phyloP scores from a whole-genome alignment of 2,113 vertebrate species.

The Deroptyus accipitrinus region DNA sequence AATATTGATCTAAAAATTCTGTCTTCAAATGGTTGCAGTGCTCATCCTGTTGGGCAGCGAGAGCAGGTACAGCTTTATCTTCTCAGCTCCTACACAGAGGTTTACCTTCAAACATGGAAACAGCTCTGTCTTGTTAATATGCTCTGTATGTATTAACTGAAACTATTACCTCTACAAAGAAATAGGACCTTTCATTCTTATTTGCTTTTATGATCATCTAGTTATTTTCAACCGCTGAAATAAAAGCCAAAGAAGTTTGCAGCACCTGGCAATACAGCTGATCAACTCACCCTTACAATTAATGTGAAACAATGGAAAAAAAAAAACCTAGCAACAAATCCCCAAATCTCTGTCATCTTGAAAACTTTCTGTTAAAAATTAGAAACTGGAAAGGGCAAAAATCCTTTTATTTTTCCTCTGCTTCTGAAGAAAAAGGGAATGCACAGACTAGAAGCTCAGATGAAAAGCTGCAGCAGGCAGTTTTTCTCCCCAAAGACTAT shows the following conservation, averaged over 20 bases:
- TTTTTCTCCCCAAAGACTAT: neutral
- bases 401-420: neutral
- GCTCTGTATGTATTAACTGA: neutral
- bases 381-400: neutral
- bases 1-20: constrained; percentile 30
- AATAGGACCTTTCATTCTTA: neutral
- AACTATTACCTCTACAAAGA: neutral
- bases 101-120: neutral
- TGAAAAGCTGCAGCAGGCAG: neutral
- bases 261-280: neutral
- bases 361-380: neutral
- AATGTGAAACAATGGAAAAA: neutral
- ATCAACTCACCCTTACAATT: neutral
- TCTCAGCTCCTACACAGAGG: neutral
- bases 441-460: neutral
- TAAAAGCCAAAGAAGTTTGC: neutral
- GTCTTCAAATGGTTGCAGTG: neutral
- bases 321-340: neutral
- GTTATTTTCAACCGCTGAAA: neutral
- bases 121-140: neutral
- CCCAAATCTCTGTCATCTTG: neutral
- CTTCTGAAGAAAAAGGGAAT: neutral
- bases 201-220: neutral
- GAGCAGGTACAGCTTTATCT: neutral
- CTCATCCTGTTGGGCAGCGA: neutral